These are phyloP conservation scores for Brachionus plicatilis DNA, from an alignment of 1,140 invertebrate genomes.

Conservation along the genomic window DNA sequence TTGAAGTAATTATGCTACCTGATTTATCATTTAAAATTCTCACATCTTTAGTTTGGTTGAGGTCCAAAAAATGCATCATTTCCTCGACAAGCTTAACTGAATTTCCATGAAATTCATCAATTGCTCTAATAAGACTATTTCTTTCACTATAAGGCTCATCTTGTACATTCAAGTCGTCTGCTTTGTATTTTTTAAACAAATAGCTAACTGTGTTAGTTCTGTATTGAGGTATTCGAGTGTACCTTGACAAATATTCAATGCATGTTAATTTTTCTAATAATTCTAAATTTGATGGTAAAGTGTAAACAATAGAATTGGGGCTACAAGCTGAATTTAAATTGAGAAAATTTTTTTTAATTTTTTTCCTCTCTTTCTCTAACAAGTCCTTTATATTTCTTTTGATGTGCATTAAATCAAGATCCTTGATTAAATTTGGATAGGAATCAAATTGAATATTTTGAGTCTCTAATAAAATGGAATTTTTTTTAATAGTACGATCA, in stretches of 20 bases:
- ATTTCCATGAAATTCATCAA: not conserved
- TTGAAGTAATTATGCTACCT: not conserved
- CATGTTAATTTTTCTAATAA: not conserved
- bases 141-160: not conserved
- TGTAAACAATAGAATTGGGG: not conserved
- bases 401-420: not conserved
- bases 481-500: not conserved
- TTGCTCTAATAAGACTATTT: not conserved
- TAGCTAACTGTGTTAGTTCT: not conserved
- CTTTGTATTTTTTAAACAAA: not conserved
- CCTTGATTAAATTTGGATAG: not conserved
- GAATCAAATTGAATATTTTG: not conserved
- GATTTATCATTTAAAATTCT: not conserved
- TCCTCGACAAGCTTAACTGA: not conserved
- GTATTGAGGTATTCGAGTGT: not conserved
- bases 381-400: not conserved
- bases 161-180: not conserved
- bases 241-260: not conserved
- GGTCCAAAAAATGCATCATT: slow-evolving; percentile 2
- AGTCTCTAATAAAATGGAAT: not conserved
- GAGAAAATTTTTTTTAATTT: not conserved
- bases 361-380: not conserved
- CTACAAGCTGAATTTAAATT: not conserved
- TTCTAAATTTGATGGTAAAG: not conserved
- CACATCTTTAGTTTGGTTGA: not conserved